A percentile compares a stretch with the other conserved stretches of the same genome.
phyloP scores from a whole-genome alignment of 2,888 invertebrate species.

The Autographa pulchrina region DNA sequence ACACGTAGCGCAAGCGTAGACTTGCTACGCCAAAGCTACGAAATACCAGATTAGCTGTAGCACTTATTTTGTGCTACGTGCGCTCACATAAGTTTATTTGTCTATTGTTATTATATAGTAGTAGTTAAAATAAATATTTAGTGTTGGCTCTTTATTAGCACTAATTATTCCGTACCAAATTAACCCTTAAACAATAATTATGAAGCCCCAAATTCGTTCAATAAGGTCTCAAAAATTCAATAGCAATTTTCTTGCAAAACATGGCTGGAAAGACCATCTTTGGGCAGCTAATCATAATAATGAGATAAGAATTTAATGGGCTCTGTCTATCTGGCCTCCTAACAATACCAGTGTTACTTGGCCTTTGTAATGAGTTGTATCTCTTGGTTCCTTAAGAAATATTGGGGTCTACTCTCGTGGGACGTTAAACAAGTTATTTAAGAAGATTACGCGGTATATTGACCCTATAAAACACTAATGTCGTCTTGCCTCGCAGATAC shows the following conservation, averaged over 20 bases:
- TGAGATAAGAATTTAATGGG: conserved; percentile 71
- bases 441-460: conserved; percentile 57
- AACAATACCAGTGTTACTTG: conserved; percentile 53
- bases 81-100: too few relatives aligned
- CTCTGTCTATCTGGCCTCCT: conserved; percentile 55
- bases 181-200: conserved; percentile 11
- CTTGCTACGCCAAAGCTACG: too few relatives aligned
- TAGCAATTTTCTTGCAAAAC: conserved; percentile 55
- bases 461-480: conserved; percentile 54
- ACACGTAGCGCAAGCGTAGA: too few relatives aligned
- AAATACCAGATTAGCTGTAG: too few relatives aligned
- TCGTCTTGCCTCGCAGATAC: conserved; percentile 48
- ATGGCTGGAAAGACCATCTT: conserved; percentile 53
- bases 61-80: too few relatives aligned
- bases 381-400: conserved; percentile 29
- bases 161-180: not conserved
- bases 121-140: not conserved
- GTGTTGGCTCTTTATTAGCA: not conserved
- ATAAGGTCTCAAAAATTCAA: conserved; percentile 64
- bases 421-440: conserved; percentile 57
- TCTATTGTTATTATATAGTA: too few relatives aligned
- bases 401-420: conserved; percentile 39
- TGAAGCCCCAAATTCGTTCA: conserved; percentile 22
- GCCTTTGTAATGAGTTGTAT: conserved; percentile 43
- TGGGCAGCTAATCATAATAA: conserved; percentile 68